Percentiles rank a stretch among this genome's conserved stretches.
phyloP scores from a whole-genome alignment of 2,113 vertebrate genomes.

The Phylloscopus trochilus region DNA sequence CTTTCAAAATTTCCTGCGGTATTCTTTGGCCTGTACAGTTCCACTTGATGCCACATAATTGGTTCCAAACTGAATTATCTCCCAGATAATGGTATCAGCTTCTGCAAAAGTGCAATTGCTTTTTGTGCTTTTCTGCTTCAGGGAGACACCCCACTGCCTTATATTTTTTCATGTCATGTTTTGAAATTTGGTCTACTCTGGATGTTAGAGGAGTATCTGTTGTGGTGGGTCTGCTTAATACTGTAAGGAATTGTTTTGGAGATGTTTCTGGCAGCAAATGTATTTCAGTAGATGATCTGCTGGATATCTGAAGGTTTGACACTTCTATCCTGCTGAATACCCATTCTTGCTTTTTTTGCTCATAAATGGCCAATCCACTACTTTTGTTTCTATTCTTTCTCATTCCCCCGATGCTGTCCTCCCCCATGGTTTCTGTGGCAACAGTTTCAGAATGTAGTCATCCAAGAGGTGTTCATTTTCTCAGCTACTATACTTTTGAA shows the following conservation, averaged over 20 bases:
- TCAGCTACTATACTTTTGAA: background rate
- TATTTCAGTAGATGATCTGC: background rate
- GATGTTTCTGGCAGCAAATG: background rate
- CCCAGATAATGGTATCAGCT: background rate
- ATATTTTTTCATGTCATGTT: background rate
- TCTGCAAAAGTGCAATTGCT: background rate
- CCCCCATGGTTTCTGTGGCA: slow-evolving; percentile 62
- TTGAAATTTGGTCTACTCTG: background rate
- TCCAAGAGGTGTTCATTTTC: slow-evolving; percentile 21
- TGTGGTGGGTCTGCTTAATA: background rate
- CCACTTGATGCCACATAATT: background rate
- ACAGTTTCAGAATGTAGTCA: slow-evolving; percentile 34
- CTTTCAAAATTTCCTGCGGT: background rate
- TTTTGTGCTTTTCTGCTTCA: background rate
- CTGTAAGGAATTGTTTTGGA: background rate
- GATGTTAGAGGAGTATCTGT: background rate
- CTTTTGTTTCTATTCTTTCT: slow-evolving; percentile 48
- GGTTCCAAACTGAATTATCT: slow-evolving; percentile 1
- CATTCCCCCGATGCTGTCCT: slow-evolving; percentile 41
- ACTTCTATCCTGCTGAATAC: background rate
- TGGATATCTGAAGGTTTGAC: background rate
- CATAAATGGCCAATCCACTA: slow-evolving; percentile 3
- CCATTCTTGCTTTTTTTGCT: background rate
- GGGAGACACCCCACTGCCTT: background rate
- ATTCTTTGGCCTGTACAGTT: background rate